Evolutionary conservation across 2,113 vertebrate genomes (phyloP), one percentile per base, ranked within the genome.

Genomic region (Lamprologus callipterus): DNA sequence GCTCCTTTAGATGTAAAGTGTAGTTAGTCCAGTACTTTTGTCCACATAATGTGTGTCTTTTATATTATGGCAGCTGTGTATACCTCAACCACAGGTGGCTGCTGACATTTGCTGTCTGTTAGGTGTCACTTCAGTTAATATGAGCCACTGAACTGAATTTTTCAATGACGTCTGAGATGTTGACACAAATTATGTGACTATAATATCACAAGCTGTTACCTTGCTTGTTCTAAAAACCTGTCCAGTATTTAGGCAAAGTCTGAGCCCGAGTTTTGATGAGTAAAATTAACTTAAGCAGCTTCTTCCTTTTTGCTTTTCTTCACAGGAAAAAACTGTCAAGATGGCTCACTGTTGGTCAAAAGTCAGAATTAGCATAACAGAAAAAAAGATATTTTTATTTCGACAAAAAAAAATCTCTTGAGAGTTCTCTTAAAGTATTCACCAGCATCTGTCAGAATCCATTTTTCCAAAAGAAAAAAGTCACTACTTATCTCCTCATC

Each of bases 401-500:
- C 17, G 21, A 49, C 9, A 1, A 21, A 73, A 75, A 54, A 42
- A 9, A 70, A 12, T 54, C 35, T 12, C 26, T 78, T 49, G 23
- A 49, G 73, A 33, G 2, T 78, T 51, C 78, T n/a, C 19, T 54
- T 16, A 70, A 78, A 45, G 54, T 65, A 89, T 86, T 81, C 75
- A 68, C 63, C 45, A 78, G 21, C 68, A 87, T 87, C 90, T 89
- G 54, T 86, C 55, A 79, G 21, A 82, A 82, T 81, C 9, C 19
- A 14, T 21, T 65, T 85, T 83, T 91, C 79, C 53, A 35, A 51
- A 60, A 26, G 81, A 82, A 57, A 58, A 84, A 79, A 51, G 55
- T 79, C 55, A 54, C 82, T 55, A 47, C 49, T 81, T 60, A 79
- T 92, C 85, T 86, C 89, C 53, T 90, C 54, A 87, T 85, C 54